Evolutionary conservation across 2,888 invertebrate genomes (phyloP).

Genomic region (Tetramorium bicarinatum): DNA sequence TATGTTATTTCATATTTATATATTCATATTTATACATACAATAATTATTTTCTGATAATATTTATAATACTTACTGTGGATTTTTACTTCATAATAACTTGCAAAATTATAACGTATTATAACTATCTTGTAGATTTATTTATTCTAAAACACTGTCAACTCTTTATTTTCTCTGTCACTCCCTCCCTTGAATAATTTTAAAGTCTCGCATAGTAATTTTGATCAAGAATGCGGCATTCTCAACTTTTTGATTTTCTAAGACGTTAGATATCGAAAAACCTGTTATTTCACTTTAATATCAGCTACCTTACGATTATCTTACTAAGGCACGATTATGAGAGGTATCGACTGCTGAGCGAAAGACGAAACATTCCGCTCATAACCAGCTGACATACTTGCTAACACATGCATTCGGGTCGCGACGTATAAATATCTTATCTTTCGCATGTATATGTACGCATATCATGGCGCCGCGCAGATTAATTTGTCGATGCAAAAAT

Average conservation of each 20-base stretch:
- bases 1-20: neutral
- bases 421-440: slow-evolving; percentile 52
- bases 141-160: neutral
- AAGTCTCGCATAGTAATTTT: neutral
- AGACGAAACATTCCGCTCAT: slow-evolving; percentile 36
- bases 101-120: neutral
- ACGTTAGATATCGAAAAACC: neutral
- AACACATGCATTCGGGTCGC: slow-evolving; percentile 45
- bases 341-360: slow-evolving; percentile 26
- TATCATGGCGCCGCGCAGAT: slow-evolving; percentile 16
- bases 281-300: neutral
- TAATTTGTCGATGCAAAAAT: slow-evolving; percentile 8
- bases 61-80: no score
- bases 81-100: neutral
- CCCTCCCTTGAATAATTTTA: neutral
- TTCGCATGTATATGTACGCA: neutral
- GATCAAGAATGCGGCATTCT: neutral
- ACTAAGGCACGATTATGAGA: neutral
- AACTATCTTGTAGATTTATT: neutral
- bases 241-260: neutral
- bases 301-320: neutral
- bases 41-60: neutral
- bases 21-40: neutral
- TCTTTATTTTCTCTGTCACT: neutral
- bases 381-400: slow-evolving; percentile 37